Base-by-base conservation (phyloP, 1,140 invertebrate species). In the Bombus affinis region DNA sequence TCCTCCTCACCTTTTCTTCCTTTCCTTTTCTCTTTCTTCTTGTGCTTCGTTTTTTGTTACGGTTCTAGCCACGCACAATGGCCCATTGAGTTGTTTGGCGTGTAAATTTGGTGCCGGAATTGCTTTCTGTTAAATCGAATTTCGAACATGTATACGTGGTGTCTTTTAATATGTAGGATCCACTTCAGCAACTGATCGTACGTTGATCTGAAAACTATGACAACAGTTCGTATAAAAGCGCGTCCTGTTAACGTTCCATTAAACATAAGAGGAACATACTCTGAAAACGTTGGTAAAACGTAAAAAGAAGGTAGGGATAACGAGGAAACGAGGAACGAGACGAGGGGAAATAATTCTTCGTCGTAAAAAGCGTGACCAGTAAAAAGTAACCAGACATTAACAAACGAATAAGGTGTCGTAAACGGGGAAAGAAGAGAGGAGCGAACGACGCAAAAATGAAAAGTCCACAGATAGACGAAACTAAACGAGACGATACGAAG, bases 401-500 rank as follows among this genome's bases (percentile, higher is more conserved):
- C 9, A 44, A 25, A 13, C 22, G n/a, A 35, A 35, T 13, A 79
- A 79, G 22, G 28, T 42, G 39, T 42, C 39, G 59, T 3, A 13
- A 32, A 25, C 13, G 18, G 37, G 12, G 4, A 12, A n/a, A n/a
- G 35, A 22, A 4, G 25, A 25, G 15, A 2, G 35, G 4, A 62
- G 12, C 8, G 35, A 37, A 59, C 13, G 13, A 28, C 6, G 39
- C 2, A 47, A 71, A 70, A 77, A 83, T 71, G 57, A 78, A 78
- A 83, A 71, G 82, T 83, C 82, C 47, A 53, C 35, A 15, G 44
- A 42, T 70, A 44, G 81, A 70, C 35, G 13, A 83, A 70, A 76
- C 53, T 53, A 53, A 76, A 68, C n/a, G 81, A 28, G 47, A 35
- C n/a, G 22, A 15, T 32, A n/a, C 25, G 39, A 42, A 42, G 47